Base-by-base conservation (phyloP, 2,797 vertebrate species). In the Halcyon leucocephala region DNA sequence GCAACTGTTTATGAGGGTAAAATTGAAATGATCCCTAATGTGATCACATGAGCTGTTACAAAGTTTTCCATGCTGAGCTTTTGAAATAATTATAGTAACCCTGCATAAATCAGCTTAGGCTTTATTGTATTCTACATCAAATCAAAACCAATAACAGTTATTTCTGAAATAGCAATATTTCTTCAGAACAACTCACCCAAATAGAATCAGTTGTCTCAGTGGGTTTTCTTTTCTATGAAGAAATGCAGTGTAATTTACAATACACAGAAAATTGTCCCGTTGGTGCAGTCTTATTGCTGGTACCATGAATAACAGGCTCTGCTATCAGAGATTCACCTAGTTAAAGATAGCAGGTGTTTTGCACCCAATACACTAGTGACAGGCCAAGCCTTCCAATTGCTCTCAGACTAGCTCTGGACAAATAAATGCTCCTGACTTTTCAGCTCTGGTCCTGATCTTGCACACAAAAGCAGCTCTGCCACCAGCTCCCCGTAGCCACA, bases 1-100 rank as follows among this genome's bases (percentile, higher is more conserved):
- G 71, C n/a, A 92, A 94, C 86, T 91, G 81, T 71, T 96, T 72
- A 66, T 29, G 37, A 93, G 77, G 69, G 72, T 65, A 91, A 94
- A 96, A 95, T 79, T 66, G 88, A 95, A 97, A 77, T 0, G 22
- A 95, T 64, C 51, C 86, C 91, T 94, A 88, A 93, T 96, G 94
- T 71, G 92, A 95, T 65, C 66, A 76, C 79, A 94, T 65, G 49
- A 96, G 49, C 74, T 85, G 62, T 93, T 94, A 79, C 84, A 93
- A 92, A 69, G 91, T 93, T 96, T 91, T 72, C 64, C 84, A 82
- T 73, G 69, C 82, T 90, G 93, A 92, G 96, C 84, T 91, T 97
- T 96, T 90, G 91, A 90, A 96, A 92, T 92, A 97, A 93, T 96
- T 94, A 90, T 77, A 94, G 86, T 70, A 96, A 89, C 70, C 51